A percentile compares a stretch with the other conserved stretches of the same genome.
phyloP scores from a whole-genome alignment of 1,140 invertebrate species.

The Idris sp. region DNA sequence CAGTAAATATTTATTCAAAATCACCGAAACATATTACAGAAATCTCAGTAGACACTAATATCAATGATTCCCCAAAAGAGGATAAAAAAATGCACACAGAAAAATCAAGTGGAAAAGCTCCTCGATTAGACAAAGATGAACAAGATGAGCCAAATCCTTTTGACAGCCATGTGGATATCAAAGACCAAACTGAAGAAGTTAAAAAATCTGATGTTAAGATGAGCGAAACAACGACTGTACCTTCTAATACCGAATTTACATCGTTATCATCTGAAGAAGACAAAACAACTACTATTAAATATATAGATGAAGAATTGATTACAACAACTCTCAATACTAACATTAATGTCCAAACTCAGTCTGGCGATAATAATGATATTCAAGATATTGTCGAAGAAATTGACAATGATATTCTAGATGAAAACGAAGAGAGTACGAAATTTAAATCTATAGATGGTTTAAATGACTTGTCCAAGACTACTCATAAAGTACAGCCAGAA shows the following conservation, averaged over 20 bases:
- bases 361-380: no score
- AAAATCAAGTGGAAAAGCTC: conserved; percentile 67
- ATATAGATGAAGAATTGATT: conserved; percentile 7
- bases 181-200: conserved; percentile 47
- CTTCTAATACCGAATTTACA: not conserved
- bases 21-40: conserved; percentile 69
- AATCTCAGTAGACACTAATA: no score
- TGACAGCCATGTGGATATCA: conserved; percentile 69
- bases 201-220: conserved; percentile 4
- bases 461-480: conserved; percentile 25
- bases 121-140: conserved; percentile 74
- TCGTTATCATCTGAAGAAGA: not conserved
- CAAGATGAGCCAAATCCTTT: conserved; percentile 73
- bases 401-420: conserved; percentile 74
- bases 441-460: conserved; percentile 35
- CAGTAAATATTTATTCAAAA: conserved; percentile 62
- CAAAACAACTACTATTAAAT: not conserved
- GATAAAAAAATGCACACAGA: conserved; percentile 78
- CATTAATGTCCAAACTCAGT: no score
- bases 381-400: conserved; percentile 72
- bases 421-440: conserved; percentile 52
- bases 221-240: conserved; percentile 2
- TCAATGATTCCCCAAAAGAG: no score
- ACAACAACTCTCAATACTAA: conserved; percentile 40
- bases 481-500: conserved; percentile 6